phyloP scores from a whole-genome alignment of 1,140 invertebrate genomes.

The Nixonia krombeini region DNA sequence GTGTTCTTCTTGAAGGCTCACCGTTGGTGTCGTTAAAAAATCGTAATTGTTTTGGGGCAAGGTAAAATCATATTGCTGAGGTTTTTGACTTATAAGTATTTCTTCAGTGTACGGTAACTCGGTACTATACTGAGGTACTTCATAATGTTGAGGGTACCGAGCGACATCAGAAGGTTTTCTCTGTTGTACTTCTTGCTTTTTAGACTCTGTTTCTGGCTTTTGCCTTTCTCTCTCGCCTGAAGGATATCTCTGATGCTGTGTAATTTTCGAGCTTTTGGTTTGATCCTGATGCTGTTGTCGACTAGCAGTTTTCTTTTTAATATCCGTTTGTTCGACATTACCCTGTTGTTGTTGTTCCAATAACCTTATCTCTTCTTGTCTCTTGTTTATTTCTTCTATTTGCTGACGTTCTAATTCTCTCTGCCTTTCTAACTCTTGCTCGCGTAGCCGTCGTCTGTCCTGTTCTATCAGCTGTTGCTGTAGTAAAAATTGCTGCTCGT shows the following conservation, averaged over 20 bases:
- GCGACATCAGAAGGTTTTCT: conserved; percentile 12
- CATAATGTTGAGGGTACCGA: conserved; percentile 22
- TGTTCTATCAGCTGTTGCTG: conserved; percentile 64
- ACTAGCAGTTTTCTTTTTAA: conserved; percentile 36
- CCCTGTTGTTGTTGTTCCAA: conserved; percentile 52
- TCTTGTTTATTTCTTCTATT: conserved; percentile 56
- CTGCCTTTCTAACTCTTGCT: conserved; percentile 59
- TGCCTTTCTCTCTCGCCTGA: conserved; percentile 18
- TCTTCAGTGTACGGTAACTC: conserved; percentile 22
- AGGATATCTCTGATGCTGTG: conserved; percentile 27
- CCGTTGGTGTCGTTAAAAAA: conserved; percentile 21
- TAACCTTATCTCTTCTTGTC: conserved; percentile 53
- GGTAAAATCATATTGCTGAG: conserved; percentile 26
- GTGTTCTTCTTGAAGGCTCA: conserved; percentile 18
- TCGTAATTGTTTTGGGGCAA: conserved; percentile 11
- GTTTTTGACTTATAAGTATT: neutral
- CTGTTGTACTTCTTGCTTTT: conserved; percentile 12
- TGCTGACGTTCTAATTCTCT: conserved; percentile 57
- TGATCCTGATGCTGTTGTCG: conserved; percentile 21
- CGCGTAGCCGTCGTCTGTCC: conserved; percentile 57
- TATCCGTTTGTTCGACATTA: conserved; percentile 25
- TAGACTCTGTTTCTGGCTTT: conserved; percentile 13
- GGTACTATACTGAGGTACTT: conserved; percentile 29
- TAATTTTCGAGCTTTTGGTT: neutral
- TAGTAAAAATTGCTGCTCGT: conserved; percentile 65